These are phyloP conservation scores for Scleropages formosus DNA, from an alignment of 2,797 vertebrate genomes.

Conservation along the genomic window DNA sequence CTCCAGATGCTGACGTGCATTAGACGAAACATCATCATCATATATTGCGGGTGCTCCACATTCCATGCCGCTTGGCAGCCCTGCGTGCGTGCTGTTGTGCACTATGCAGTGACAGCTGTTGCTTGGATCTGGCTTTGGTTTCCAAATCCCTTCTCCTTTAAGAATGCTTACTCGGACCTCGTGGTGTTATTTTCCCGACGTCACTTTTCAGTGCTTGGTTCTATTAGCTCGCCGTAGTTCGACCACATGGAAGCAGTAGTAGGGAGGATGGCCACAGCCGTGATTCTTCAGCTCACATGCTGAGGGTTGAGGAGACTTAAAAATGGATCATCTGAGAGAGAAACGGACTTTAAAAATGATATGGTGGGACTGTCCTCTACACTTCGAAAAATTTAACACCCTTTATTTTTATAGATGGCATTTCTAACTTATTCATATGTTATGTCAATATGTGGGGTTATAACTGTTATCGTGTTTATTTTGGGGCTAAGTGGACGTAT, in stretches of 20 bases:
- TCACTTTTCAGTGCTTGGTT: neutral
- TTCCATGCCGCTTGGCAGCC: constrained; percentile 1
- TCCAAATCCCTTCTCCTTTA: constrained; percentile 63
- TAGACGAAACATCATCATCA: neutral
- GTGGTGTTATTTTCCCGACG: neutral
- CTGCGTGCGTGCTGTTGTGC: constrained; percentile 41
- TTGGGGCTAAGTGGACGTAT: no score
- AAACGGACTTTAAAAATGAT: no score
- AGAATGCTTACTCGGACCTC: constrained; percentile 52
- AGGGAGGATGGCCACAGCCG: no score
- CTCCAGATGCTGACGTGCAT: neutral
- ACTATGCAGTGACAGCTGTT: constrained; percentile 61
- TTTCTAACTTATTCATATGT: no score
- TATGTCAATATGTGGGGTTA: no score
- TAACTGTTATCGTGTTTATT: no score
- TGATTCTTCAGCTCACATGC: neutral
- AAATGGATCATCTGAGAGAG: neutral
- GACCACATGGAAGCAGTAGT: neutral
- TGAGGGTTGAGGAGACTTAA: neutral
- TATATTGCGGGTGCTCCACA: neutral
- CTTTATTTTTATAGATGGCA: no score
- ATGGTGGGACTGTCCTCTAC: no score
- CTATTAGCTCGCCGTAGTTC: neutral
- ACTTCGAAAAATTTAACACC: no score
- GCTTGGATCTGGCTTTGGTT: constrained; percentile 58